Base-by-base conservation (phyloP, 2,113 vertebrate species). In the Phaethon lepturus region DNA sequence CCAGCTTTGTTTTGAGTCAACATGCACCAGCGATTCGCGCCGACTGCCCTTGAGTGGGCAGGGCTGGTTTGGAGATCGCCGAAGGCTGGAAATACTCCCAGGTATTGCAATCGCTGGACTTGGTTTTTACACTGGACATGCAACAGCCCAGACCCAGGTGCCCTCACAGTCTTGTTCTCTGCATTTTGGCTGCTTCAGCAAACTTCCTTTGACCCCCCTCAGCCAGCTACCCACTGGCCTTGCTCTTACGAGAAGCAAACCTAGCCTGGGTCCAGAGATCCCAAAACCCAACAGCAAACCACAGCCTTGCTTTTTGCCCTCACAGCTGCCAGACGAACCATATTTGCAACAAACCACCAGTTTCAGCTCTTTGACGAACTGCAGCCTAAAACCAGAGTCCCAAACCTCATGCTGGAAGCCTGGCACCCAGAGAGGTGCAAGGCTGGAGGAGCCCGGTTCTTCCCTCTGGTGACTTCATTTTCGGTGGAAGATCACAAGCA, bases 11-110 rank as follows among this genome's bases (percentile, higher is more conserved):
- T 83, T 49, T 42, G 62, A 79, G 14, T 84, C 33, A 72, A 44
- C 22, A 74, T 0, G 5, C 29, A 53, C 17, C 0, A 0, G 6
- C 1, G 1, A 55, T 31, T 44, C 3, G 0, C 9, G 1, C 35
- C 4, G 6, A 29, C 7, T 31, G n/a, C 31, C 29, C 52, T 26
- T 75, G 22, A 40, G 26, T 18, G 25, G 7, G 10, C 22, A 23
- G 13, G 49, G 50, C 52, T 78, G 31, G 15, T 40, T 40, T 3
- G 1, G 29, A 80, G 28, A 73, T 17, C 0, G 1, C 8, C 4
- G 0, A 76, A n/a, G 33, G 26, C n/a, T 82, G 44, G 33, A 73
- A 88, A 56, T 55, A 66, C 6, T 72, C 40, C 19, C 40, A 66
- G 19, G 7, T 78, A 72, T 7, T 53, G 35, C 26, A 45, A 11